Evolutionary conservation across 1,140 invertebrate species (phyloP), one percentile per base, ranked within the genome.

Genomic region (Plectrocnemia conspersa): DNA sequence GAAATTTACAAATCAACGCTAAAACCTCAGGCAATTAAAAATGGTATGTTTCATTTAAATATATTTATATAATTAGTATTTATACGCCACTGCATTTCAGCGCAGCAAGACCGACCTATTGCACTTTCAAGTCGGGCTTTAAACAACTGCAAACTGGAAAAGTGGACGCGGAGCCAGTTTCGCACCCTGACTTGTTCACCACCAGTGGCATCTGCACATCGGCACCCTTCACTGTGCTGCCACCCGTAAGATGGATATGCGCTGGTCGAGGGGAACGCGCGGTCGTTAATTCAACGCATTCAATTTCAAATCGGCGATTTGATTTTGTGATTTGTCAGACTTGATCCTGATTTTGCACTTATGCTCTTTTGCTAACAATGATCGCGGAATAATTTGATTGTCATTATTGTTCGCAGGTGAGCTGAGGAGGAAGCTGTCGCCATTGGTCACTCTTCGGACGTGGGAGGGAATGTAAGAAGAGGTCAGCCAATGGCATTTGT

Each of bases 131-230:
- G 47, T 38, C 38, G 35, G 19, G 47, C 47, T 38, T 23, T 33
- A 32, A 50, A n/a, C 40, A 50, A 36, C n/a, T 16, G 47, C 35
- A 50, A 19, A 7, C 15, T 19, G 29, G 36, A 9, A 50, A 19
- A 7, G 27, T 19, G 29, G 36, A 9, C 15, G 22, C 36, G 15
- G 2, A 40, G 29, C 42, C 52, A 29, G 42, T 45, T 25, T 11
- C 47, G 32, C 22, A 49, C 15, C 16, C 23, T 24, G 46, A 38
- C 29, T 41, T 25, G 35, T 25, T 47, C 27, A 6, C 23, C 44
- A 27, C 22, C 33, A 22, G 46, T 54, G 41, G 49, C 55, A 58
- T 58, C 55, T 58, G 55, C 55, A 58, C 55, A 44, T 29, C 19
- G 5, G 49, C 40, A 45, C 42, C 22, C 49, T 35, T 23, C 24